These are phyloP conservation scores for Yasuhikotakia modesta DNA, from an alignment of 2,797 vertebrate species.

Conservation along the genomic window DNA sequence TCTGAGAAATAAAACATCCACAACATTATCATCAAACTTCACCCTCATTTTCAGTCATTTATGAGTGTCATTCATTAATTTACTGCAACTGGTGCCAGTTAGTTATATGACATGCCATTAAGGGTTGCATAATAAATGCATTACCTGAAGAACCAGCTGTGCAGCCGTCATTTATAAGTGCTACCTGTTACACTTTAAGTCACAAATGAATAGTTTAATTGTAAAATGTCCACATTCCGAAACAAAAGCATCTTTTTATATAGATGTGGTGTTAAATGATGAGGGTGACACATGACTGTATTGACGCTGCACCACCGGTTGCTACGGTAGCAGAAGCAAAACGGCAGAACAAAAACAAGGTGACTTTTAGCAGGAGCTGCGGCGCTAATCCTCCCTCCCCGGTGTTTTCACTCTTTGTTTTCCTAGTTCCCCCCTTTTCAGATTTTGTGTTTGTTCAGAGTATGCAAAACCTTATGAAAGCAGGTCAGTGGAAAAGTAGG, in stretches of 20 bases:
- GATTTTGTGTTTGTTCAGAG: slow-evolving; percentile 50
- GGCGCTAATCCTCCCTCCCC: slow-evolving; percentile 50
- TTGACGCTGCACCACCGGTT: slow-evolving; percentile 5
- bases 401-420: slow-evolving; percentile 18
- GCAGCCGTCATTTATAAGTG: not conserved
- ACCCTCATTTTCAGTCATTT: not conserved
- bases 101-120: slow-evolving; percentile 25
- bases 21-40: not conserved
- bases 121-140: too few species aligned
- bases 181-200: not conserved
- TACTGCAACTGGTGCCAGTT: not conserved
- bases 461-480: slow-evolving; percentile 69
- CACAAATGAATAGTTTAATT: not conserved
- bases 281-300: slow-evolving; percentile 23
- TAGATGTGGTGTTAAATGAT: not conserved
- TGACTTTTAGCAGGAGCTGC: slow-evolving; percentile 67
- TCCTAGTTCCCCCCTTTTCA: not conserved
- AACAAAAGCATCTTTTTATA: not conserved
- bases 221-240: not conserved
- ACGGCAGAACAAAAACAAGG: slow-evolving; percentile 58
- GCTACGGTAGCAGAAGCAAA: slow-evolving; percentile 39
- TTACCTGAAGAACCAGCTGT: slow-evolving; percentile 26
- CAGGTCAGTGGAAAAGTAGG: slow-evolving; percentile 78
- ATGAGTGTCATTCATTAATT: slow-evolving; percentile 1
- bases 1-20: not conserved